Evolutionary conservation across 2,113 vertebrate species (phyloP).

Genomic region (Pholis gunnellus): DNA sequence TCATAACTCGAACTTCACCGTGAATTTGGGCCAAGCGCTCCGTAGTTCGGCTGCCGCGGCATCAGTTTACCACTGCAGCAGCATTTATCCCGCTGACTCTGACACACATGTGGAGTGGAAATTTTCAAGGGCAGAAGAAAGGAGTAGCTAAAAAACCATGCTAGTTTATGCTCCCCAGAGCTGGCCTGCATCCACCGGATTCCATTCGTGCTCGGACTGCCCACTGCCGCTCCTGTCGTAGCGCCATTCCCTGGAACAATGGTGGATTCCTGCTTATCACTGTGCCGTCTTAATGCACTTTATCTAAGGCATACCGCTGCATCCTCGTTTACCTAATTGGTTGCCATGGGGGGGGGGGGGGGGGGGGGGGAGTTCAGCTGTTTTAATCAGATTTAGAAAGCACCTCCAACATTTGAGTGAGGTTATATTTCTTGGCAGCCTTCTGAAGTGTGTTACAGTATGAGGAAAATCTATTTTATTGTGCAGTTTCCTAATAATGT

Average conservation of each 20-base stretch:
- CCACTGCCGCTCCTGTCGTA: constrained; percentile 65
- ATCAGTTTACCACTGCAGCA: constrained; percentile 45
- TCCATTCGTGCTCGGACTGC: constrained; percentile 75
- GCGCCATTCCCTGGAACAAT: constrained; percentile 78
- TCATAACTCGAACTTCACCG: constrained; percentile 58
- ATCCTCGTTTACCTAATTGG: constrained; percentile 57
- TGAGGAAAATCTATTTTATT: constrained; percentile 34
- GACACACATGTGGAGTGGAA: constrained; percentile 71
- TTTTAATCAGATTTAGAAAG: constrained; percentile 31
- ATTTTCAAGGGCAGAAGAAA: constrained; percentile 67
- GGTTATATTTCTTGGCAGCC: constrained; percentile 26
- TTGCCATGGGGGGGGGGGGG: not conserved
- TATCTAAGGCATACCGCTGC: constrained; percentile 66
- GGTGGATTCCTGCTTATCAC: constrained; percentile 80
- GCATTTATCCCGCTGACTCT: constrained; percentile 51
- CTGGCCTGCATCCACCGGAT: constrained; percentile 71
- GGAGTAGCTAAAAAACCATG: constrained; percentile 50
- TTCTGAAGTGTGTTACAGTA: constrained; percentile 1
- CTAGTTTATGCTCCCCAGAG: constrained; percentile 49
- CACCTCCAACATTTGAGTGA: constrained; percentile 8
- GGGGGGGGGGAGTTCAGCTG: too few relatives aligned
- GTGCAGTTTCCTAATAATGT: constrained; percentile 40
- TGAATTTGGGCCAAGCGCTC: constrained; percentile 51
- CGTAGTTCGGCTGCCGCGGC: constrained; percentile 50
- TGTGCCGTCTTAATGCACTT: constrained; percentile 57